Evolutionary conservation across 2,797 vertebrate genomes (phyloP).

Genomic region (Pseudochirops cupreus): DNA sequence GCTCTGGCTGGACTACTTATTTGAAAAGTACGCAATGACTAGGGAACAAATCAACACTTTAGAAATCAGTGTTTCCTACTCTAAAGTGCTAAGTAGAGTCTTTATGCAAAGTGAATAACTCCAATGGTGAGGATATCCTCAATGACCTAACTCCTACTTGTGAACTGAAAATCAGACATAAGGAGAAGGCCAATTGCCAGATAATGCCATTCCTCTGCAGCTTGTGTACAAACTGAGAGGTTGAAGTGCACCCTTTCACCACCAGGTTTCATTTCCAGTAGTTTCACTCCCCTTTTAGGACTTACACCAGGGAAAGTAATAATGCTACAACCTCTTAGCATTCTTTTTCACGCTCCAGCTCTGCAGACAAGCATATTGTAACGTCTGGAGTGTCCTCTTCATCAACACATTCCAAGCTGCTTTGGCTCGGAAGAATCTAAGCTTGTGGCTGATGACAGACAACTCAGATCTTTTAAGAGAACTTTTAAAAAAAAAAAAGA

Average conservation of each 20-base stretch:
- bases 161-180: constrained; percentile 84
- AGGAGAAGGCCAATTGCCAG: constrained; percentile 84
- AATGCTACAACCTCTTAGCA: constrained; percentile 82
- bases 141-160: constrained; percentile 86
- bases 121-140: constrained; percentile 85
- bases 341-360: constrained; percentile 85
- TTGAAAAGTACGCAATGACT: constrained; percentile 46
- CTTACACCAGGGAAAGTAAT: constrained; percentile 56
- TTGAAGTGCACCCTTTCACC: constrained; percentile 92
- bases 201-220: constrained; percentile 82
- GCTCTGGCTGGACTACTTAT: constrained; percentile 39
- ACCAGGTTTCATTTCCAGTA: constrained; percentile 80
- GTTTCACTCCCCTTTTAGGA: constrained; percentile 60
- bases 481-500: constrained; percentile 72
- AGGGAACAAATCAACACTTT: constrained; percentile 78
- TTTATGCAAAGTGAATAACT: constrained; percentile 85
- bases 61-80: constrained; percentile 81
- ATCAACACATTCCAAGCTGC: constrained; percentile 88
- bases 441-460: constrained; percentile 85
- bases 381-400: constrained; percentile 88
- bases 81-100: constrained; percentile 85
- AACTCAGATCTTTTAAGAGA: constrained; percentile 82
- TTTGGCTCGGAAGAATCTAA: constrained; percentile 79
- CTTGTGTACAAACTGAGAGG: constrained; percentile 89
- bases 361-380: constrained; percentile 84